Conservation (phyloP, 2,113 vertebrate genomes). For the Montifringilla adamsi region DNA sequence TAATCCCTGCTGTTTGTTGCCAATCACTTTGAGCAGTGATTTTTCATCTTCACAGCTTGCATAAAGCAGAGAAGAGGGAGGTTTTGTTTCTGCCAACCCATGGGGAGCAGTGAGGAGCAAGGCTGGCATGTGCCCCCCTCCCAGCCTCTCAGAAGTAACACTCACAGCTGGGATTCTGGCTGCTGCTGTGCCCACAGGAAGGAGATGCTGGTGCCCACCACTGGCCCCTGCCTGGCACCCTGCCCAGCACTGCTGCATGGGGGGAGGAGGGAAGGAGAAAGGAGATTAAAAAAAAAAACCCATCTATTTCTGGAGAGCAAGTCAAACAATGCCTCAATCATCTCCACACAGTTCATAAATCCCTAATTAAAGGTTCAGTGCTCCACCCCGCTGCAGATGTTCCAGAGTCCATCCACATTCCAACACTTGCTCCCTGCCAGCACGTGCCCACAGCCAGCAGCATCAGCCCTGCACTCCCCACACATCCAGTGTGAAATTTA, state of each 20-base stretch:
- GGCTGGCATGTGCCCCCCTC: background rate
- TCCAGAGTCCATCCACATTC: background rate
- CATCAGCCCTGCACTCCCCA: background rate
- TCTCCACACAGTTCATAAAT: slow-evolving; percentile 22
- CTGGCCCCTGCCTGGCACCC: background rate
- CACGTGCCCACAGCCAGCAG: background rate
- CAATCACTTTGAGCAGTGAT: background rate
- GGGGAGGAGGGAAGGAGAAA: background rate
- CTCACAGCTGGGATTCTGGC: background rate
- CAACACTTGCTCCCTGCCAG: background rate
- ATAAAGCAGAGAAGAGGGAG: background rate
- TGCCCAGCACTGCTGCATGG: background rate
- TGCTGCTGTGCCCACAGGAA: background rate
- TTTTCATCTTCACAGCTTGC: background rate
- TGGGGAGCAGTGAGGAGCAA: background rate
- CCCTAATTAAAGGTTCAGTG: slow-evolving; percentile 27
- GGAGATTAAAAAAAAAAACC: background rate
- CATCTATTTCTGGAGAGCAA: slow-evolving; percentile 41
- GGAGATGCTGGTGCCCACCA: background rate
- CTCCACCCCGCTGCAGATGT: slow-evolving; percentile 30
- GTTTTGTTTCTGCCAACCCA: background rate
- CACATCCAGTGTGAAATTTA: background rate
- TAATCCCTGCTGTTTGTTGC: background rate
- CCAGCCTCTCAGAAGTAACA: accelerated
- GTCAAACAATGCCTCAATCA: slow-evolving; percentile 52